Conservation (phyloP, 2,888 invertebrate genomes). For the Pandemis corylana region DNA sequence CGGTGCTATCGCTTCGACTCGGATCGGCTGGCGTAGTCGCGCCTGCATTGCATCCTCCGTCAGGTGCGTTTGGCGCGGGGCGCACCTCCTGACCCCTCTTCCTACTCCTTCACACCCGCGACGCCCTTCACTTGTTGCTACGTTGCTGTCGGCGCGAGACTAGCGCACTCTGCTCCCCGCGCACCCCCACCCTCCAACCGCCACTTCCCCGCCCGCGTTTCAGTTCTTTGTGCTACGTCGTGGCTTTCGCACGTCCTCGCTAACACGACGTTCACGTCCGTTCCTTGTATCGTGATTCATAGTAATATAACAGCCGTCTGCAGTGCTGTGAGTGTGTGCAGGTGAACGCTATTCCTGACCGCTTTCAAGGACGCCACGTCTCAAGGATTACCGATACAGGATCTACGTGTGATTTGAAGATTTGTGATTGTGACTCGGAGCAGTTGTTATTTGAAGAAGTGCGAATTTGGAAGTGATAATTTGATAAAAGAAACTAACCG, state of each 20-base stretch:
- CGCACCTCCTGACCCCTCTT: slow-evolving; percentile 61
- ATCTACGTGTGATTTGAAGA: slow-evolving; percentile 44
- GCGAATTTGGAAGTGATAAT: slow-evolving; percentile 36
- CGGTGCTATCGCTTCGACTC: slow-evolving; percentile 52
- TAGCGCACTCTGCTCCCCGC: slow-evolving; percentile 70
- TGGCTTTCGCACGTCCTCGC: slow-evolving; percentile 72
- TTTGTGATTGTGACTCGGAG: slow-evolving; percentile 38
- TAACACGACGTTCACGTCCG: slow-evolving; percentile 56
- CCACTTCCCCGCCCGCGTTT: slow-evolving; percentile 76
- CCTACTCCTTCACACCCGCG: slow-evolving; percentile 64
- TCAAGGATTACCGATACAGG: slow-evolving; percentile 46
- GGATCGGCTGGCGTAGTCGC: slow-evolving; percentile 17
- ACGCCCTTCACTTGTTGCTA: slow-evolving; percentile 83
- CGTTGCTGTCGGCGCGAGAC: slow-evolving; percentile 69
- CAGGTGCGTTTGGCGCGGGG: slow-evolving; percentile 72
- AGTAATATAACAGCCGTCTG: slow-evolving; percentile 59
- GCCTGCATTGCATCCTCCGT: slow-evolving; percentile 55
- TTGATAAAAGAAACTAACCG: slow-evolving; percentile 19
- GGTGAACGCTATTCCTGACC: slow-evolving; percentile 69
- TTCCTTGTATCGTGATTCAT: slow-evolving; percentile 67
- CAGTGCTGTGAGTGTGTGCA: slow-evolving; percentile 70
- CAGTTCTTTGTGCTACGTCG: slow-evolving; percentile 83
- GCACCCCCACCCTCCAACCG: slow-evolving; percentile 62
- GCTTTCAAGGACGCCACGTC: slow-evolving; percentile 63
- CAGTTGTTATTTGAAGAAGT: slow-evolving; percentile 33